A percentile compares a stretch with the other conserved stretches of the same genome.
Conservation (phyloP, 2,797 vertebrate genomes). For the Brotula barbata region DNA sequence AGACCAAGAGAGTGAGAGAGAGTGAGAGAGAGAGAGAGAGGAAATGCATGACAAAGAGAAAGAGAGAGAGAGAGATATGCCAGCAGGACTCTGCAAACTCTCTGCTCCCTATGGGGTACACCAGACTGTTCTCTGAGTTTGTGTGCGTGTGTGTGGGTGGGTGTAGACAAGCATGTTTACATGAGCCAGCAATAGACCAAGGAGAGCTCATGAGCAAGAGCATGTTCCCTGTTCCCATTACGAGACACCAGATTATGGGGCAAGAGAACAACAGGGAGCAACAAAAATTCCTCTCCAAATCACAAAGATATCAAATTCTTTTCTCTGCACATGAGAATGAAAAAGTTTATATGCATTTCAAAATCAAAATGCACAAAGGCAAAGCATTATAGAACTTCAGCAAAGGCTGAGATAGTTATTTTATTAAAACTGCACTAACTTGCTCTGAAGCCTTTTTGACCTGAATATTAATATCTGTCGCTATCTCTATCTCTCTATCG, state of each 20-base stretch:
- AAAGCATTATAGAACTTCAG: too few species aligned
- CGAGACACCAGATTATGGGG: conserved; percentile 16
- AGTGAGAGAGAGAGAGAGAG: conserved; percentile 6
- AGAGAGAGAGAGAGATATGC: conserved; percentile 18
- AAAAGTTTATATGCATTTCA: too few species aligned
- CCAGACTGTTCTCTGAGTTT: conserved; percentile 19
- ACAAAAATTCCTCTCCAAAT: background rate
- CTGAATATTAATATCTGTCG: too few species aligned
- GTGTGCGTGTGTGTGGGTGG: background rate
- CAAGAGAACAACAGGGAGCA: conserved; percentile 19
- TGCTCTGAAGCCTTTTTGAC: too few species aligned
- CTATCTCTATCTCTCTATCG: too few species aligned
- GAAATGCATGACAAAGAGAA: background rate
- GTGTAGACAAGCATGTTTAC: conserved; percentile 21
- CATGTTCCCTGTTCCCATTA: conserved; percentile 9
- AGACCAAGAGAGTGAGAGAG: background rate
- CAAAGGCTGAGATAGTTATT: too few species aligned
- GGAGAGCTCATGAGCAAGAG: conserved; percentile 12
- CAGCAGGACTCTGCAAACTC: conserved; percentile 33
- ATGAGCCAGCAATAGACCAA: conserved; percentile 18
- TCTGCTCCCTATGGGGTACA: conserved; percentile 30
- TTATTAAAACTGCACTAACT: too few species aligned
- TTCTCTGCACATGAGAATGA: too few species aligned
- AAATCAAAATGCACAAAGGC: too few species aligned
- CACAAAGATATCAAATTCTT: background rate